Percentiles rank a stretch among this genome's conserved stretches.
These are phyloP conservation scores for Pongo pygmaeus DNA, from an alignment of 2,113 vertebrate species.

Conservation along the genomic window DNA sequence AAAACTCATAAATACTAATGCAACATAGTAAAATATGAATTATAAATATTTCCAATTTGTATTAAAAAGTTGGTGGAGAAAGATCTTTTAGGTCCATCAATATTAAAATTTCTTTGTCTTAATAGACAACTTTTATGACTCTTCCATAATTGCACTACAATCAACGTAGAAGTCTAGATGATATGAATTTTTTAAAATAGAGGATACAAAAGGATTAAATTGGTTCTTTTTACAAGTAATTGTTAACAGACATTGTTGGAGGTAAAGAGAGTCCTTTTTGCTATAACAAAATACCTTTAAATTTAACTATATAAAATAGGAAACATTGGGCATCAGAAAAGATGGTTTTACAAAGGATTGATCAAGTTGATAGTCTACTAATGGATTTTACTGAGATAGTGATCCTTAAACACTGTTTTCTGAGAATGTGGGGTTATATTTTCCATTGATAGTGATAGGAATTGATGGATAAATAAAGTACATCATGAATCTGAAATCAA, in stretches of 20 bases:
- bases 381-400: neutral
- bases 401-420: neutral
- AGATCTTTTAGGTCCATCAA: neutral
- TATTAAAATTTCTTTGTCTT: neutral
- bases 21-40: neutral
- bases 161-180: neutral
- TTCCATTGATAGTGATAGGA: neutral
- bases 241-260: neutral
- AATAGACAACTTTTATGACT: neutral
- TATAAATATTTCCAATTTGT: neutral
- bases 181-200: neutral
- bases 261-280: neutral
- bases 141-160: neutral
- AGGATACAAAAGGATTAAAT: neutral
- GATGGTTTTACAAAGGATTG: neutral
- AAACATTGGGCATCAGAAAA: neutral
- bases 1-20: neutral
- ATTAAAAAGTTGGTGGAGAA: neutral
- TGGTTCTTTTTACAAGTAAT: neutral
- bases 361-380: neutral
- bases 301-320: neutral
- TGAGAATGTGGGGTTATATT: neutral
- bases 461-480: neutral
- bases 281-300: neutral
- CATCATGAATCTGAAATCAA: neutral